phyloP scores from a whole-genome alignment of 2,113 vertebrate genomes.

The Solenodon paradoxus region DNA sequence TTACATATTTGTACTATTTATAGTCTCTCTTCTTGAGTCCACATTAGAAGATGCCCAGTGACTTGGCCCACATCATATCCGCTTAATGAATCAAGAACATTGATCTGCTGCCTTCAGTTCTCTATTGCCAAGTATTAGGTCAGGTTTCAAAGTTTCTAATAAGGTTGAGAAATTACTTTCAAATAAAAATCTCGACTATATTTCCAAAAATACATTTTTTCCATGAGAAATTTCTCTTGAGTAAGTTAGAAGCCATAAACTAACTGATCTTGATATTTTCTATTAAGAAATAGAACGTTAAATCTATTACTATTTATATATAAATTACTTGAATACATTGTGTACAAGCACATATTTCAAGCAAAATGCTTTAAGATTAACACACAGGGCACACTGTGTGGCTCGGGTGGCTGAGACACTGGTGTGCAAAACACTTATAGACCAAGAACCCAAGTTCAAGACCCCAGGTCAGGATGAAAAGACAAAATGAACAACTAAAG shows the following conservation, averaged over 20 bases:
- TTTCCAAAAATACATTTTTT: slow-evolving; percentile 48
- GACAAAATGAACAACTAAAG: no score
- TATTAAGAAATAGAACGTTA: slow-evolving; percentile 29
- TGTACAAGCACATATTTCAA: background rate
- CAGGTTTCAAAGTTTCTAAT: background rate
- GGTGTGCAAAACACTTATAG: no score
- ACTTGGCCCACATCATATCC: background rate
- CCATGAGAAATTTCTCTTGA: background rate
- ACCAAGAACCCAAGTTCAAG: no score
- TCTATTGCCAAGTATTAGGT: background rate
- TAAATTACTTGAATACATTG: background rate
- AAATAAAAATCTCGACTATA: background rate
- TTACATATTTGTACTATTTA: background rate
- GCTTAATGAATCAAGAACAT: background rate
- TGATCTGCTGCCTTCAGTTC: background rate
- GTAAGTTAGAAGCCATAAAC: slow-evolving; percentile 5
- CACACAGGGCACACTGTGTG: no score
- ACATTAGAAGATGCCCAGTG: background rate
- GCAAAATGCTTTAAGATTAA: background rate
- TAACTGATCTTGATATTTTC: background rate
- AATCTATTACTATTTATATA: background rate
- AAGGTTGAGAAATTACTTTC: slow-evolving; percentile 30
- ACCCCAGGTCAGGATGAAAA: no score
- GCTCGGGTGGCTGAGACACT: no score
- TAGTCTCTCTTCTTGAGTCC: background rate